Percentiles rank a stretch among this genome's conserved stretches.
Conservation (phyloP, 1,140 invertebrate genomes). For the Drosophila pruinosa region DNA sequence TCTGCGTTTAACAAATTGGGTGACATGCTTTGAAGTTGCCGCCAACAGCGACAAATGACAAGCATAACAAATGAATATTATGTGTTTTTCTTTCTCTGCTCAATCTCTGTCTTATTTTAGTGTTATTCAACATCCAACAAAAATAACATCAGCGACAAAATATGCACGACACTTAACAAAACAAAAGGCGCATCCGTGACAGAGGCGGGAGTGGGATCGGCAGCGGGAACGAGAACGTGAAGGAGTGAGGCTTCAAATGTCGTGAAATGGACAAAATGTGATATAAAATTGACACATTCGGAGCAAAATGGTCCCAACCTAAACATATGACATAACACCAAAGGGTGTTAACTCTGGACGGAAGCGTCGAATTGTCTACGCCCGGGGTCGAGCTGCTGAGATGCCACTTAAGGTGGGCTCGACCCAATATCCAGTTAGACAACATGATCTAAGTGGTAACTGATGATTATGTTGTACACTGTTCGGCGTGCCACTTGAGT, state of each 20-base stretch:
- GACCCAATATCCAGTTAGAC: conserved; percentile 23
- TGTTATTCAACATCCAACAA: conserved; percentile 38
- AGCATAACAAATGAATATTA: conserved; percentile 80
- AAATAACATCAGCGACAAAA: conserved; percentile 39
- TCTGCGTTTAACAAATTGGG: conserved; percentile 79
- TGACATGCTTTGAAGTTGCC: conserved; percentile 76
- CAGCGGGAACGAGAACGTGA: not conserved
- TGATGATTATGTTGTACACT: conserved; percentile 55
- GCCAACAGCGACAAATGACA: conserved; percentile 75
- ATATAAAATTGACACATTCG: conserved; percentile 72
- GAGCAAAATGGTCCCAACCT: conserved; percentile 29
- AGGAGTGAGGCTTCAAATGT: conserved; percentile 47
- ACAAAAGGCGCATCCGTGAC: conserved; percentile 50
- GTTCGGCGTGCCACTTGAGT: conserved; percentile 52
- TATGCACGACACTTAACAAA: conserved; percentile 69
- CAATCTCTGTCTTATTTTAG: conserved; percentile 37
- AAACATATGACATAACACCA: conserved; percentile 51
- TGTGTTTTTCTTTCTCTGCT: conserved; percentile 43
- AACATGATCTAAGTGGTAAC: conserved; percentile 29
- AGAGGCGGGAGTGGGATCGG: conserved; percentile 4
- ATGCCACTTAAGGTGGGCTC: conserved; percentile 26
- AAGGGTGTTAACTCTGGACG: conserved; percentile 65
- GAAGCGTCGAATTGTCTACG: conserved; percentile 82
- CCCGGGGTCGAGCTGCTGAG: no score
- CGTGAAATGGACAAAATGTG: conserved; percentile 70